These are phyloP conservation scores for Meles meles DNA, from an alignment of 2,113 vertebrate species.

Conservation along the genomic window DNA sequence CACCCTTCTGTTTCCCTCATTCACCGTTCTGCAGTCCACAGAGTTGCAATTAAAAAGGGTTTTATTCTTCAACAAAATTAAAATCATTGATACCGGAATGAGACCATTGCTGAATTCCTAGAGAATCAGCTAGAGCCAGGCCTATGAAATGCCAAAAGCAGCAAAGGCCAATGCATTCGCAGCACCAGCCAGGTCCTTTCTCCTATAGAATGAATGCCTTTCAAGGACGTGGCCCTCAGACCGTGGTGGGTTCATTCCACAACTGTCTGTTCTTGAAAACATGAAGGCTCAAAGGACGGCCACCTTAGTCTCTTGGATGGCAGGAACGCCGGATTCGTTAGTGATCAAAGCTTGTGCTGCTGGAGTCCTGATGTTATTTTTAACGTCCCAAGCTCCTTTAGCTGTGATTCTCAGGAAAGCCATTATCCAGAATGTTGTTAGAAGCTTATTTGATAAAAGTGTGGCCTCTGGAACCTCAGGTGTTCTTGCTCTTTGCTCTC, in stretches of 20 bases:
- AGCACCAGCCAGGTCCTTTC: not conserved
- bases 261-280: slow-evolving; percentile 45
- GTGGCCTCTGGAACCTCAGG: slow-evolving; percentile 10
- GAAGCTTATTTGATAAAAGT: slow-evolving; percentile 12
- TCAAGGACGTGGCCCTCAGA: not conserved
- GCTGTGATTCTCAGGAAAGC: not conserved
- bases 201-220: not conserved
- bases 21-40: not conserved
- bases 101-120: not conserved
- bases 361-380: slow-evolving; percentile 54
- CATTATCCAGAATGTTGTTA: slow-evolving; percentile 41
- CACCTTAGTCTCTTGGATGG: not conserved
- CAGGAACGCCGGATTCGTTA: not conserved
- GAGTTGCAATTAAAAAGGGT: not conserved
- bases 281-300: slow-evolving; percentile 30
- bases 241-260: not conserved
- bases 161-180: not conserved
- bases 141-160: not conserved
- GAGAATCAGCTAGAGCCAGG: not conserved
- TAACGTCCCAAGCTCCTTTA: not conserved
- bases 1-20: not conserved
- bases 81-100: not conserved
- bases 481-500: slow-evolving; percentile 50
- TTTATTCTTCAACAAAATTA: slow-evolving; percentile 33
- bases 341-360: not conserved